Base-by-base conservation (phyloP, 2,888 invertebrate genomes). In the Drosophila quinaria region DNA sequence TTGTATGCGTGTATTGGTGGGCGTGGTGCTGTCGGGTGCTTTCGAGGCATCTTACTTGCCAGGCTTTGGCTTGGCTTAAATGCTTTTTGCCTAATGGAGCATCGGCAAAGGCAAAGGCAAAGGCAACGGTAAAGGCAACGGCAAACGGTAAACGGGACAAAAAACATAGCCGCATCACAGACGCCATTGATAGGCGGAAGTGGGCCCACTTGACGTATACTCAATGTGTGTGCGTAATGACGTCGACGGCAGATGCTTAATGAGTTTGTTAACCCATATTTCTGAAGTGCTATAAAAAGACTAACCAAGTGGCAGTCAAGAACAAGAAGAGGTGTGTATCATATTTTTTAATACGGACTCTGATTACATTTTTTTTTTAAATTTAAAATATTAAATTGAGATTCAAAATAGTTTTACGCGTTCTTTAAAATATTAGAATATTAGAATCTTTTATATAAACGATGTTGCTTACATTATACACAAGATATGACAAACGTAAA, bases 231-330 rank as follows among this genome's bases (percentile, higher is more conserved):
- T 55, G 62, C 52, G 60, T 63, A 65, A 73, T 62, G 69, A 52
- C 60, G 56, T 44, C 51, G 39, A 11, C 46, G 17, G 67, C 67
- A 56, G 47, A 56, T 42, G 60, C 64, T 60, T 85, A 84, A 87
- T 84, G 85, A 85, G 87, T 84, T 84, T 85, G 69, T 87, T 84
- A 87, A 75, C 87, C 82, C 78, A 75, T 39, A 70, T 67, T 42
- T 54, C n/a, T 41, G 15, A 50, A 68, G 58, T 50, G 35, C 49
- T 46, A 49, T 46, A 59, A 42, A 71, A 62, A 49, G 44, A 22
- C 35, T 22, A 25, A 25, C 55, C 6, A 41, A 55, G 39, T 31
- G 17, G 15, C 44, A 25, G 31, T 33, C n/a, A n/a, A 31, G n/a
- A 22, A n/a, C 42, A 19, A n/a, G 42, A 31, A 25, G 46, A 41